phyloP scores from a whole-genome alignment of 2,113 vertebrate genomes.

The Clupea harengus region DNA sequence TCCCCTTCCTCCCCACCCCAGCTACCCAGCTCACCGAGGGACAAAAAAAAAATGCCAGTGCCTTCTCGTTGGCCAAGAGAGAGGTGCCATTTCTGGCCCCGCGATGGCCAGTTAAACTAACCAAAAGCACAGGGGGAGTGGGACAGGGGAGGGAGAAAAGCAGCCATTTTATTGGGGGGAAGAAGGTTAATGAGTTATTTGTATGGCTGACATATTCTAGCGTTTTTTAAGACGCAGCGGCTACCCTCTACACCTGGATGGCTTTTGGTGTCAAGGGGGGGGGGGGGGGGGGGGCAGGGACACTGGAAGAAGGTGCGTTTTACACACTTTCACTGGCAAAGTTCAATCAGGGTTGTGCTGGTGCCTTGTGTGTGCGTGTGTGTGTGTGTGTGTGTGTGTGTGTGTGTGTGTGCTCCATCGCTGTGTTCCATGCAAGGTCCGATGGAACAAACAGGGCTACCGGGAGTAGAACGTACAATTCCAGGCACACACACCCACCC shows the following conservation, averaged over 20 bases:
- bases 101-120: slow-evolving; percentile 71
- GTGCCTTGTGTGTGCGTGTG: not conserved
- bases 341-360: slow-evolving; percentile 69
- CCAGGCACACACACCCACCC: not conserved
- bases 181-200: slow-evolving; percentile 85
- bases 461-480: too few relatives aligned
- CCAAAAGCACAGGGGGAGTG: slow-evolving; percentile 49
- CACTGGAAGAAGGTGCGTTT: slow-evolving; percentile 40
- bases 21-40: not conserved
- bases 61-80: slow-evolving; percentile 31
- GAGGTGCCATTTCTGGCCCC: slow-evolving; percentile 62
- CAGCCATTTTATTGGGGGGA: slow-evolving; percentile 71
- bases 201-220: slow-evolving; percentile 74
- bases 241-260: slow-evolving; percentile 63
- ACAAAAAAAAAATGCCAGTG: not conserved
- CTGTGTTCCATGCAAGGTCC: too few relatives aligned
- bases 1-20: not conserved
- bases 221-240: slow-evolving; percentile 69
- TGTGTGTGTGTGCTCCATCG: too few relatives aligned
- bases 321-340: slow-evolving; percentile 68
- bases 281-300: not conserved
- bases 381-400: too few relatives aligned
- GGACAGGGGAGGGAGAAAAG: slow-evolving; percentile 29
- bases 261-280: slow-evolving; percentile 67
- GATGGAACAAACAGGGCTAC: too few relatives aligned